Percentiles rank a stretch among this genome's conserved stretches.
Evolutionary conservation across 2,113 vertebrate genomes (phyloP).

Genomic region (Lanius collurio): DNA sequence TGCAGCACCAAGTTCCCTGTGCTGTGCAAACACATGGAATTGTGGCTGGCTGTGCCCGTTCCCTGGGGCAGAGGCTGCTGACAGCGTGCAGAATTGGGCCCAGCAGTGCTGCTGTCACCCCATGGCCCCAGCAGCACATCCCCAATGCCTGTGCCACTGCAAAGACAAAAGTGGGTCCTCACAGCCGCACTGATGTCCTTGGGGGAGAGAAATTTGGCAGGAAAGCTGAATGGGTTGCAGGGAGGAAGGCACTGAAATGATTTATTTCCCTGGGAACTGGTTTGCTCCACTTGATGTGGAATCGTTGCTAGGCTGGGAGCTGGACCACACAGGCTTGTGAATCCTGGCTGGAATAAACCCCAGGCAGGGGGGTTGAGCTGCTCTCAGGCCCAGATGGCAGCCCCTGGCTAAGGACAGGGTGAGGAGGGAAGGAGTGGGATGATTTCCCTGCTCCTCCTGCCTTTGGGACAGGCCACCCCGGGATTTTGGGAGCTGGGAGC

Average conservation of each 20-base stretch:
- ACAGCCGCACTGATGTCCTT: neutral
- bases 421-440: neutral
- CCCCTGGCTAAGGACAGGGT: neutral
- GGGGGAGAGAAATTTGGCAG: neutral
- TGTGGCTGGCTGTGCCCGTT: neutral
- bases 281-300: neutral
- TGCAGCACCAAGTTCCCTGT: neutral
- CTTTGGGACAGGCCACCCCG: neutral
- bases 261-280: slow-evolving; percentile 48
- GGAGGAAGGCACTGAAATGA: neutral
- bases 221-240: neutral
- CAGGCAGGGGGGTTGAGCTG: neutral
- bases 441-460: neutral
- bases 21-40: neutral
- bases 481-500: neutral
- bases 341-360: neutral
- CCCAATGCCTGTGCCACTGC: neutral
- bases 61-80: neutral
- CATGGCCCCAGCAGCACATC: neutral
- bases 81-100: accelerated
- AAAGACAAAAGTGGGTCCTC: neutral
- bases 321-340: slow-evolving; percentile 43
- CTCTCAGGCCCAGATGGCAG: neutral
- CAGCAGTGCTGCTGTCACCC: neutral
- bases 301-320: neutral